phyloP scores from a whole-genome alignment of 2,888 invertebrate species.

The Yponomeuta malinellus region DNA sequence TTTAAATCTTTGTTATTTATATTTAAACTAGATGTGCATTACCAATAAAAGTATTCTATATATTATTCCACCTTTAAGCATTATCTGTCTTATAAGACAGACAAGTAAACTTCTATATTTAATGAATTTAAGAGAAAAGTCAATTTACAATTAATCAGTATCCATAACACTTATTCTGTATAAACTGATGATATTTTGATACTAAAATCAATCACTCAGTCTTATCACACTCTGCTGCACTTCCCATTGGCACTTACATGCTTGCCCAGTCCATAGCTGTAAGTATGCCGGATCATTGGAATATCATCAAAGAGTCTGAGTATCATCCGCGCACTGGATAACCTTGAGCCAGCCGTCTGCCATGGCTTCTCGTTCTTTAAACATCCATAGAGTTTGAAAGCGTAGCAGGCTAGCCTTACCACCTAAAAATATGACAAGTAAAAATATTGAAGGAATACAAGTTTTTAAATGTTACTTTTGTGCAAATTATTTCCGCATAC shows the following conservation, averaged over 20 bases:
- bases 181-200: no score
- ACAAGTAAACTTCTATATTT: no score
- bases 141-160: no score
- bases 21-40: no score
- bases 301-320: conserved; percentile 89
- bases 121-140: no score
- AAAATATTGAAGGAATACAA: conserved; percentile 5
- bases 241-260: conserved; percentile 47
- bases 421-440: conserved; percentile 59
- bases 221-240: no score
- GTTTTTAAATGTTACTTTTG: conserved; percentile 9
- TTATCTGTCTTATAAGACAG: no score
- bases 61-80: no score
- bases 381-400: conserved; percentile 82
- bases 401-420: conserved; percentile 85
- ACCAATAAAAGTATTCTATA: no score
- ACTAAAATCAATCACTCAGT: no score
- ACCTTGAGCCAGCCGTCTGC: conserved; percentile 79
- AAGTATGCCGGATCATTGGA: conserved; percentile 84
- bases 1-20: no score
- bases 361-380: conserved; percentile 74
- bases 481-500: conserved; percentile 23
- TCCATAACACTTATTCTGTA: no score
- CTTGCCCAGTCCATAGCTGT: conserved; percentile 83
- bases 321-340: conserved; percentile 85